phyloP scores from a whole-genome alignment of 2,113 vertebrate genomes.

The Myotis yumanensis region DNA sequence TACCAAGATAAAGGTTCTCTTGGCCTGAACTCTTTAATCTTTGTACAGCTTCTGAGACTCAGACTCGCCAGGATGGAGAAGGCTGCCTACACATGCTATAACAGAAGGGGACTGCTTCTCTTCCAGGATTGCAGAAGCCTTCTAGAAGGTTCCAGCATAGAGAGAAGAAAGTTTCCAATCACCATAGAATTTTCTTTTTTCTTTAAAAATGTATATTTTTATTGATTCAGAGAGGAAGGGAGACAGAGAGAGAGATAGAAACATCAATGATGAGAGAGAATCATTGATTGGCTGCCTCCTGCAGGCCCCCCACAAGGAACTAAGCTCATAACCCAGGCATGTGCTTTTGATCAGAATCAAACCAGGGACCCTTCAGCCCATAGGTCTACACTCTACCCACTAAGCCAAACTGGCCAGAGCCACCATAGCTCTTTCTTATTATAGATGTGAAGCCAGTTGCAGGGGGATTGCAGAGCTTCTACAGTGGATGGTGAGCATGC shows the following conservation, averaged over 20 bases:
- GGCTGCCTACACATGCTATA: background rate
- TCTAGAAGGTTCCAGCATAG: background rate
- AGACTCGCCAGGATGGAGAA: background rate
- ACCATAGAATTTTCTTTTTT: background rate
- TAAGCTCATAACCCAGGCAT: too few species aligned
- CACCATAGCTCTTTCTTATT: background rate
- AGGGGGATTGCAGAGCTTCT: background rate
- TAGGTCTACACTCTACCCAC: too few species aligned
- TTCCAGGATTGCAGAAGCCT: background rate
- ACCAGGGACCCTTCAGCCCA: too few species aligned
- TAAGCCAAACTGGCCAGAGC: too few species aligned
- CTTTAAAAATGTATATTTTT: too few species aligned
- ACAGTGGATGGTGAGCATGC: background rate
- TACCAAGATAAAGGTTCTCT: background rate
- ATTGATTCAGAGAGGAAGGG: too few species aligned
- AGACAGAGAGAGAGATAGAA: too few species aligned
- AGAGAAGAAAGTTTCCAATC: background rate
- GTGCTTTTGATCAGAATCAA: too few species aligned
- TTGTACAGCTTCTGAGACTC: background rate
- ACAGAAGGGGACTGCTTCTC: background rate
- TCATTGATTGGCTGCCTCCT: too few species aligned
- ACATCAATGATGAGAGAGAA: too few species aligned
- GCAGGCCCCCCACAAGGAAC: too few species aligned
- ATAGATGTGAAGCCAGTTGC: background rate
- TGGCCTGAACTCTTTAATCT: background rate